Conservation (phyloP, 1,140 invertebrate genomes). For the Orchesella cincta region DNA sequence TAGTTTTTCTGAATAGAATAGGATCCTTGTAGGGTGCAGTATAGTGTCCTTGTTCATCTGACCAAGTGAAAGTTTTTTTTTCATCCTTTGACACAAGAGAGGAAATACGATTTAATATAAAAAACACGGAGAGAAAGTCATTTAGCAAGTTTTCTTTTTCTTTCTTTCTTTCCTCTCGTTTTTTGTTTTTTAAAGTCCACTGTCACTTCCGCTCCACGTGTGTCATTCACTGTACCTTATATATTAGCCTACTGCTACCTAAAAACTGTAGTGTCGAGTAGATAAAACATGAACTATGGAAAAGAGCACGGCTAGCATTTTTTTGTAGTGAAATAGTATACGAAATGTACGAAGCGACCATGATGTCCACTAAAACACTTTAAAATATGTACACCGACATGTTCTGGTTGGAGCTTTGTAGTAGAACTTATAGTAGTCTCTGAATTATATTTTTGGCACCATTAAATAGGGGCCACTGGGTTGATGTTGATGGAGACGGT, state of each 20-base stretch:
- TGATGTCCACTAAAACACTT: not conserved
- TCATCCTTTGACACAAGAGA: too few species aligned
- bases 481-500: not conserved
- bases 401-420: too few species aligned
- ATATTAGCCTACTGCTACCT: too few species aligned
- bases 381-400: too few species aligned
- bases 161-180: not conserved
- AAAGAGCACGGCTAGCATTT: too few species aligned
- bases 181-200: not conserved
- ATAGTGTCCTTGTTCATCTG: too few species aligned
- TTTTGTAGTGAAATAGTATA: too few species aligned
- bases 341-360: too few species aligned
- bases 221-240: not conserved
- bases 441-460: not conserved
- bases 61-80: too few species aligned
- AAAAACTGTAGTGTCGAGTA: not conserved
- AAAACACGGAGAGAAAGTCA: not conserved
- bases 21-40: too few species aligned
- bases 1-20: too few species aligned
- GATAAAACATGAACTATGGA: not conserved
- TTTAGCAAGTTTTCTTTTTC: not conserved
- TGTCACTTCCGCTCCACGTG: slow-evolving; percentile 30
- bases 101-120: not conserved
- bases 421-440: too few species aligned
- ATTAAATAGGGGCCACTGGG: not conserved